Conservation (phyloP, 2,113 vertebrate species). For the Lagopus leucura region DNA sequence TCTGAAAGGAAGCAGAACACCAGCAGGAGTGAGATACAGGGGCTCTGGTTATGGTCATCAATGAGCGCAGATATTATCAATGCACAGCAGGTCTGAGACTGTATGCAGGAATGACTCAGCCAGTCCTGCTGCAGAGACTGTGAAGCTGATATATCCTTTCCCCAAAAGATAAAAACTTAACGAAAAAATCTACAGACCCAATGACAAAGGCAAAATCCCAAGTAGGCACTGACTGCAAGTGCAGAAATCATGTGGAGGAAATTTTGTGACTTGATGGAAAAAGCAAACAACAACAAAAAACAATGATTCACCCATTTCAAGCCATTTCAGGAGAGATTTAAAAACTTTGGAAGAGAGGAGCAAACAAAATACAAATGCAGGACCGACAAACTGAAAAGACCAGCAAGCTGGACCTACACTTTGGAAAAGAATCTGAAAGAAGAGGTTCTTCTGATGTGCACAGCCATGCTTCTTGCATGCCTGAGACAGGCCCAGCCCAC, state of each 20-base stretch:
- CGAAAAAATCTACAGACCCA: not conserved
- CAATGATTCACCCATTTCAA: not conserved
- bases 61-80: not conserved
- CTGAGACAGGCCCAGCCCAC: not conserved
- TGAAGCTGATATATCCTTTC: not conserved
- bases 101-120: constrained; percentile 44
- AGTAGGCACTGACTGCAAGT: not conserved
- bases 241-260: not conserved
- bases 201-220: not conserved
- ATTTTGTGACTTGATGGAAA: not conserved
- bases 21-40: not conserved
- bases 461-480: not conserved
- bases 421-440: not conserved
- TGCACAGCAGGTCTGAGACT: constrained; percentile 2
- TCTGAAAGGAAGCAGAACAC: not conserved
- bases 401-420: not conserved
- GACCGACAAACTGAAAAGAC: not conserved
- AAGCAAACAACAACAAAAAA: not conserved
- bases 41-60: not conserved
- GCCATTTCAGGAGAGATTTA: not conserved
- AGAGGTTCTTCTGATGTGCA: not conserved
- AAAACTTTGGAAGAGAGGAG: not conserved
- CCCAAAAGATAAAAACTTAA: not conserved
- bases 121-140: not conserved
- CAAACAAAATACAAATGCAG: not conserved